Base-by-base conservation (phyloP, 1,140 invertebrate species). In the Tetragnatha versicolor region DNA sequence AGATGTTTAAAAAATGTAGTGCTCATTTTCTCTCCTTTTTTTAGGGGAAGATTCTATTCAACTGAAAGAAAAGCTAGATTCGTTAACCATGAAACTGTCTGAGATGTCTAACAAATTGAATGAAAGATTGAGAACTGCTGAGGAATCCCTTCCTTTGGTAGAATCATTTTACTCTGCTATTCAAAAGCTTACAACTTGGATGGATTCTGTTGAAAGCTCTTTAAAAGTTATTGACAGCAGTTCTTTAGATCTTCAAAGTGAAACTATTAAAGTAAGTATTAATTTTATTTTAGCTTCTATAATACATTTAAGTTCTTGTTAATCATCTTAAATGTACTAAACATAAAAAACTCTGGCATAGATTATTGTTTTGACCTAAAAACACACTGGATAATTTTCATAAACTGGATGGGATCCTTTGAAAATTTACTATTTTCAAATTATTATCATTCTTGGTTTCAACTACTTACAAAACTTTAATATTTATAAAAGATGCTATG, bases 91-190 rank as follows among this genome's bases (percentile, higher is more conserved):
- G 37, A 89, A 96, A 37, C 98, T 96, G 85, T 93, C 92, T 76
- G 95, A 97, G 82, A 88, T 98, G 0, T 93, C 92, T 2, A 91
- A 91, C 27, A 91, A 92, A 31, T 93, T 94, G 10, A 91, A 93
- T 5, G 94, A 98, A 84, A 87, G 95, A 17, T 86, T 97, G 29
- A 92, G 93, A 83, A 91, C 93, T 76, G 93, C 94, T 29, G 86
- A 89, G 82, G 94, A 96, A 82, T 93, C 95, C 0, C 84, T 98
- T 70, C 97, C 97, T 2, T 84, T 98, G 12, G 94, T 97, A 2
- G 93, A 97, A 83, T 93, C 96, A 83, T 96, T 98, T 89, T 94
- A 97, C 84, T 91, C 93, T 60, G 92, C 92, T 47, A 95, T 98
- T 85, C 92, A 91, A 79, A 90, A 92, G 65, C 86, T 98, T 2